phyloP scores from a whole-genome alignment of 2,797 vertebrate species.

The Cryptoblepharus egeriae region DNA sequence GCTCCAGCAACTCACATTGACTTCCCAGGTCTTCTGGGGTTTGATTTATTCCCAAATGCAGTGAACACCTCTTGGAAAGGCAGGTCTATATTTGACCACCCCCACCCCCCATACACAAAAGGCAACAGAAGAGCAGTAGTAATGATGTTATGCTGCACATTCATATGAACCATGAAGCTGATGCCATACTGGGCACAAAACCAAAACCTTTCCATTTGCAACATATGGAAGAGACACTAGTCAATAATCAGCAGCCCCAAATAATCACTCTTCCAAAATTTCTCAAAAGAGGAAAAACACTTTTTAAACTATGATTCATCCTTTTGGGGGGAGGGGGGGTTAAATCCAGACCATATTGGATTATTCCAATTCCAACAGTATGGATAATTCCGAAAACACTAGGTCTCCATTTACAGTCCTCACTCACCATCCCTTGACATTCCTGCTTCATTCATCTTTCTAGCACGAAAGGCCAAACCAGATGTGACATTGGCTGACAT shows the following conservation, averaged over 20 bases:
- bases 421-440: background rate
- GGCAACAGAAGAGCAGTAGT: background rate
- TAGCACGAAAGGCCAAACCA: background rate
- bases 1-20: background rate
- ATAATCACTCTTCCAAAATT: background rate
- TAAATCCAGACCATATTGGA: too few species aligned
- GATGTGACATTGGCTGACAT: background rate
- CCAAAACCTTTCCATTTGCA: background rate
- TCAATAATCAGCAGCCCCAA: background rate
- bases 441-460: background rate
- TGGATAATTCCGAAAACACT: too few species aligned
- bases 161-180: background rate
- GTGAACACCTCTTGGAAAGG: background rate
- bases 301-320: background rate
- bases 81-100: background rate
- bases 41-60: background rate
- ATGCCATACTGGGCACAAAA: background rate
- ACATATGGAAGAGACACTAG: background rate
- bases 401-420: background rate
- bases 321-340: too few species aligned
- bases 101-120: background rate
- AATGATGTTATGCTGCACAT: background rate
- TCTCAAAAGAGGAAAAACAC: background rate
- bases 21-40: background rate
- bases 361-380: too few species aligned